A percentile compares a stretch with the other conserved stretches of the same genome.
Evolutionary conservation across 37 sponge, comb jelly and placozoan species (phyloP).

Genomic region (Cliona cf. orientalis): DNA sequence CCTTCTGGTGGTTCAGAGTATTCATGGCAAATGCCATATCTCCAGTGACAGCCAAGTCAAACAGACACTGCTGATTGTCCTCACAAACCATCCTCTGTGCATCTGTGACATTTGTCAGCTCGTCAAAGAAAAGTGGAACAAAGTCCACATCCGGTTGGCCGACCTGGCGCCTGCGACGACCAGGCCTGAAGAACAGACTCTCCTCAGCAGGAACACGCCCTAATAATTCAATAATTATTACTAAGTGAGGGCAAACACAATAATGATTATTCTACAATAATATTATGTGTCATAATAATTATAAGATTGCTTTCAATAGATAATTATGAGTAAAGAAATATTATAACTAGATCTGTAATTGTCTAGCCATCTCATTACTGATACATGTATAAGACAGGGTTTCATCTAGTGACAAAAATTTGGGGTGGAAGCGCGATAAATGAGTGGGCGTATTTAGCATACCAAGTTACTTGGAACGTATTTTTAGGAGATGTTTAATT

Average conservation of each 20-base stretch:
- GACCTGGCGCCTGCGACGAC: background rate
- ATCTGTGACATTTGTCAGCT: background rate
- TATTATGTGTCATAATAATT: background rate
- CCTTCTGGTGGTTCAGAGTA: background rate
- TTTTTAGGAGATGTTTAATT: too few species aligned
- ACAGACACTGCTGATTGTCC: background rate
- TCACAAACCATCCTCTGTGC: background rate
- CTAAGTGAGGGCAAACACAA: too few species aligned
- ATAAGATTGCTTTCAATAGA: background rate
- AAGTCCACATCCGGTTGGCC: background rate
- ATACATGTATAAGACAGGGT: too few species aligned
- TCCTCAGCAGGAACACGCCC: background rate
- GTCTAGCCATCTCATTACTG: too few species aligned
- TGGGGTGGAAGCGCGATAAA: too few species aligned
- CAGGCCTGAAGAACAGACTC: background rate
- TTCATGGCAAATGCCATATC: background rate
- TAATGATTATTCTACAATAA: background rate
- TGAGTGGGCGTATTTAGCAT: too few species aligned
- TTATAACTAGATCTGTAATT: background rate
- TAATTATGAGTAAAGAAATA: background rate
- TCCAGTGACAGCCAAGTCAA: background rate
- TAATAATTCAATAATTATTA: too few species aligned
- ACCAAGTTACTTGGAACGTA: too few species aligned
- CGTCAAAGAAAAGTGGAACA: background rate
- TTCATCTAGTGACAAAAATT: too few species aligned